Evolutionary conservation across 2,888 invertebrate genomes (phyloP), one percentile per base, ranked within the genome.

Genomic region (Polymixis lichenea): DNA sequence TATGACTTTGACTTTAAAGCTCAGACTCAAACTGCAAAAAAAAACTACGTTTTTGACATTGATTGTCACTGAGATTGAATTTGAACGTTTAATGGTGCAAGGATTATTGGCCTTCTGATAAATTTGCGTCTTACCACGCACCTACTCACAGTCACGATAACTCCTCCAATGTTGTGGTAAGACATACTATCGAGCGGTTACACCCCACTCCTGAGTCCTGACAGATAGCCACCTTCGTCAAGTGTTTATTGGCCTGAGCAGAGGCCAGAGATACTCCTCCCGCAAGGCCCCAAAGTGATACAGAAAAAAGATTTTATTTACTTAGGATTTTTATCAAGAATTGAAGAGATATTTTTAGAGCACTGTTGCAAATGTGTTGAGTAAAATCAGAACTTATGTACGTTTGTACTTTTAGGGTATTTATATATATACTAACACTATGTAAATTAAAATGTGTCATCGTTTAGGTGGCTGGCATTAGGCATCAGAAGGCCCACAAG

Each of bases 201-300:
- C 2, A 70, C 25, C 61, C 46, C 72, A 28, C 64, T 77, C 51
- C 32, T 72, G 86, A 85, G 83, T 72, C 55, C 46, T 79, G 87
- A 87, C 87, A 82, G 85, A 86, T 83, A 87, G 68, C 84, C 82
- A 91, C 91, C 90, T 91, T 89, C 91, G 89, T 92, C 90, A 91
- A 91, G 90, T 89, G 89, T 89, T 91, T 92, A 90, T 91, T 92
- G 91, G 89, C 81, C 83, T 87, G 86, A 87, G 87, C 75, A 85
- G 74, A 70, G 22, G 64, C 65, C 55, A 46, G n/a, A 61, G 84
- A 88, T 87, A 86, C 81, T 56, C 25, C 43, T 64, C 32, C 32
- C 78, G 25, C 65, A 58, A 68, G 69, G 77, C 69, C 71, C 19
- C 25, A 72, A 77, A 82, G 60, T 67, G 28, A 58, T 56, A 67